Evolutionary conservation across 1,140 invertebrate genomes (phyloP).

Genomic region (Monomorium pharaonis): DNA sequence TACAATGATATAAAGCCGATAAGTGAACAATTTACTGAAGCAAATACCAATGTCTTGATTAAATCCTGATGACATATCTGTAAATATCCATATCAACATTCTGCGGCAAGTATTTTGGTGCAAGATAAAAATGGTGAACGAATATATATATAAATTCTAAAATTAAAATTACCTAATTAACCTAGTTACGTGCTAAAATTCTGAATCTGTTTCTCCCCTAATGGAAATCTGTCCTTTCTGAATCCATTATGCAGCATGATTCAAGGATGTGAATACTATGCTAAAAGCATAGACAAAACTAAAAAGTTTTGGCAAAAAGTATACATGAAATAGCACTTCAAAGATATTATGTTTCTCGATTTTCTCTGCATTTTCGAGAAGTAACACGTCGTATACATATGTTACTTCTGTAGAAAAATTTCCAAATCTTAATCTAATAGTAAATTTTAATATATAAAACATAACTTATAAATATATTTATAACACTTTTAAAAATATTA

Average conservation of each 20-base stretch:
- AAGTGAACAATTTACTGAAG: neutral
- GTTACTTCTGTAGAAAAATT: neutral
- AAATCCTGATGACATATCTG: neutral
- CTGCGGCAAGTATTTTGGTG: neutral
- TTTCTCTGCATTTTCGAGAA: neutral
- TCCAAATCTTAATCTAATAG: neutral
- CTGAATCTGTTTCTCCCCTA: neutral
- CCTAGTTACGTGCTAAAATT: constrained; percentile 3
- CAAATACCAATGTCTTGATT: neutral
- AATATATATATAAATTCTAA: constrained; percentile 13
- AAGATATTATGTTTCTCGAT: neutral
- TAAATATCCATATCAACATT: neutral
- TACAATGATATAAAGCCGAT: neutral
- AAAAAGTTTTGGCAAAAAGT: neutral
- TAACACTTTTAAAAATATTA: neutral
- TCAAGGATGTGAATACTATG: neutral
- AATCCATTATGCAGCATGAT: neutral
- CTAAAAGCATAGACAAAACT: constrained; percentile 17
- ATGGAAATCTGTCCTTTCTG: neutral
- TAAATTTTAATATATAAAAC: too few species aligned
- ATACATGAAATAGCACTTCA: neutral
- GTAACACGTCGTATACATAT: neutral
- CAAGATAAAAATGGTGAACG: neutral
- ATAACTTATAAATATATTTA: neutral
- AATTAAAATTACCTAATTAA: constrained; percentile 16